Conservation (phyloP, 2,797 vertebrate genomes). For the Artibeus lituratus region DNA sequence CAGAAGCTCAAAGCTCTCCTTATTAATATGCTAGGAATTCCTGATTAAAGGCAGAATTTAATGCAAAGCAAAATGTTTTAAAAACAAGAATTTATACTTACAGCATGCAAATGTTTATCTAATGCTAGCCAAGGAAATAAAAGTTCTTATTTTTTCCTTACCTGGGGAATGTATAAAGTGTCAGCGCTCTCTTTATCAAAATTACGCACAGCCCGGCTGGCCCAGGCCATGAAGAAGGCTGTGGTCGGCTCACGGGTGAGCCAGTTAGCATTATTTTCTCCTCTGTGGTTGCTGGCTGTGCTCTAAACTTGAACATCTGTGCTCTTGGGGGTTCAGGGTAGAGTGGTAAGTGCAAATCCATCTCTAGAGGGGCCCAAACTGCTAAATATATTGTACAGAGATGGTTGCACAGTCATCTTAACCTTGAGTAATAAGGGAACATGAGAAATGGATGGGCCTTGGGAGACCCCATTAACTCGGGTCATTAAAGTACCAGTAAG, state of each 20-base stretch:
- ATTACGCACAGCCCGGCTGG: neutral
- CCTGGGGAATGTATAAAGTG: neutral
- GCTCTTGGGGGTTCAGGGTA: neutral
- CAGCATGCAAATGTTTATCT: neutral
- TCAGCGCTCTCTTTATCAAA: neutral
- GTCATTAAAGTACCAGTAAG: neutral
- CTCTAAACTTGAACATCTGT: neutral
- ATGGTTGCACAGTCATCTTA: neutral
- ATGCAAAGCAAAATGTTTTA: constrained; percentile 65
- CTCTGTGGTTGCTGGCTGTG: neutral
- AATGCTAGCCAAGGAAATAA: neutral
- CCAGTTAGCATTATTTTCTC: neutral
- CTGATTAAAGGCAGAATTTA: constrained; percentile 72
- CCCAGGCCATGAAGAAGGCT: neutral
- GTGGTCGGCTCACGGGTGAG: neutral
- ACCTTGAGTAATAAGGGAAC: neutral
- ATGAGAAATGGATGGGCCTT: neutral
- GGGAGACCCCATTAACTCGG: neutral
- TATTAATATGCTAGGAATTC: constrained; percentile 64
- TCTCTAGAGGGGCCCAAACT: neutral
- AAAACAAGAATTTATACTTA: neutral
- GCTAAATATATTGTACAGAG: neutral
- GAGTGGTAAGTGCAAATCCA: neutral
- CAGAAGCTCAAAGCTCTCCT: constrained; percentile 44
- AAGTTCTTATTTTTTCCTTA: neutral